A percentile compares a stretch with the other conserved stretches of the same genome.
phyloP scores from a whole-genome alignment of 2,888 invertebrate species.

The Chaitophorus viminalis region DNA sequence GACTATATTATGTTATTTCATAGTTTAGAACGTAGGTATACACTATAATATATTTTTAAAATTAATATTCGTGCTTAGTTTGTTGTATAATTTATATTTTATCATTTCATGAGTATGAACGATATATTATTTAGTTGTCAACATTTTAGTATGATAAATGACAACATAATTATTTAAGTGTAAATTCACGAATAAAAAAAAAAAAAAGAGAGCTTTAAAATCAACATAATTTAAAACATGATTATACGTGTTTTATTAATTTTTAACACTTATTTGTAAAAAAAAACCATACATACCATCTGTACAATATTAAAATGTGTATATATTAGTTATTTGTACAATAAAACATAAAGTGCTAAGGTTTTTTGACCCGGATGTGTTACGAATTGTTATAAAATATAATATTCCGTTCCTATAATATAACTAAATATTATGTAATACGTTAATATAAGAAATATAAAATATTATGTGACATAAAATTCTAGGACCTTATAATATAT shows the following conservation, averaged over 20 bases:
- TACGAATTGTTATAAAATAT: not conserved
- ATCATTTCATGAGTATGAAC: not conserved
- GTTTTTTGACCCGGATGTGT: not conserved
- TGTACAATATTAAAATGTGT: not conserved
- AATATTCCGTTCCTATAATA: not conserved
- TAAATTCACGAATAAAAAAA: not conserved
- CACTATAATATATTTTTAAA: not conserved
- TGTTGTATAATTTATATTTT: not conserved
- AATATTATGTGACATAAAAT: not conserved
- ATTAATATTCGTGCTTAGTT: not conserved
- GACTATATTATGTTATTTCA: not conserved
- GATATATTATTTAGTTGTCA: not conserved
- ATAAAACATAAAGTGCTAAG: not conserved
- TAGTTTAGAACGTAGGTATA: not conserved
- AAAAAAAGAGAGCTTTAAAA: not conserved
- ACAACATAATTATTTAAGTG: not conserved
- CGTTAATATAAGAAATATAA: not conserved
- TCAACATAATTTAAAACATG: not conserved
- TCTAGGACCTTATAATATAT: not conserved
- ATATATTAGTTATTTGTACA: not conserved
- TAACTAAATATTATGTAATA: not conserved
- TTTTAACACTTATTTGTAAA: constrained; percentile 10
- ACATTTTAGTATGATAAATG: not conserved
- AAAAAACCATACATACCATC: not conserved
- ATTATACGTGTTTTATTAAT: not conserved